Evolutionary conservation across 1,140 invertebrate species (phyloP).

Genomic region (Pachyrhynchus sulphureomaculatus): DNA sequence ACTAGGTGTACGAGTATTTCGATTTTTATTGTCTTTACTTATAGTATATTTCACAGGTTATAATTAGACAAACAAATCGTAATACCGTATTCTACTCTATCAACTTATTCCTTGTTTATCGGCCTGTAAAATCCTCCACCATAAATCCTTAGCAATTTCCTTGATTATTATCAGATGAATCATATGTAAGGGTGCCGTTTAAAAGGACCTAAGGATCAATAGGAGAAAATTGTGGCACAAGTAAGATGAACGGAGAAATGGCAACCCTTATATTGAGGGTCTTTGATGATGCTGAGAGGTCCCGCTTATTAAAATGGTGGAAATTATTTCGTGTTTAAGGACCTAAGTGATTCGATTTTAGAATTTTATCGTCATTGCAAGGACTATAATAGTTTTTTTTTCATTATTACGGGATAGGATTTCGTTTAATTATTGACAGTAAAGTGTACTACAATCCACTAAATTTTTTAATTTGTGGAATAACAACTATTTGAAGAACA

Average conservation of each 20-base stretch:
- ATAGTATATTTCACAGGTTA: no score
- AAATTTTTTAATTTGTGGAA: no score
- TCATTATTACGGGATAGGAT: no score
- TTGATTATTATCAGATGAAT: slow-evolving; percentile 27
- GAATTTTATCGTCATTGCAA: not conserved
- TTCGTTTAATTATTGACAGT: no score
- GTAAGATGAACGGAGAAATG: slow-evolving; percentile 12
- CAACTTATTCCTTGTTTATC: slow-evolving; percentile 5
- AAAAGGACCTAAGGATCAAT: slow-evolving; percentile 26
- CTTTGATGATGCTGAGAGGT: slow-evolving; percentile 15
- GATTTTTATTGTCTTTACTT: no score
- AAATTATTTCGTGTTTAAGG: slow-evolving; percentile 12
- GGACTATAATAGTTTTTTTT: no score
- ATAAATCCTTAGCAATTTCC: slow-evolving; percentile 28
- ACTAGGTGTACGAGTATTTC: no score
- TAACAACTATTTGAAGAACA: no score
- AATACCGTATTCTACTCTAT: no score
- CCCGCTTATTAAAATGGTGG: slow-evolving; percentile 24
- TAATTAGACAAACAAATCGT: no score
- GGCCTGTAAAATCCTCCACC: slow-evolving; percentile 12
- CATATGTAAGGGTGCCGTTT: slow-evolving; percentile 24
- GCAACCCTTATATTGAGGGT: not conserved
- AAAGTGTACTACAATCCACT: no score
- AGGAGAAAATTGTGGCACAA: slow-evolving; percentile 15
- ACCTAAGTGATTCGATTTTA: slow-evolving; percentile 6